These are phyloP conservation scores for Tiphia femorata DNA, from an alignment of 2,888 invertebrate species.

Conservation along the genomic window DNA sequence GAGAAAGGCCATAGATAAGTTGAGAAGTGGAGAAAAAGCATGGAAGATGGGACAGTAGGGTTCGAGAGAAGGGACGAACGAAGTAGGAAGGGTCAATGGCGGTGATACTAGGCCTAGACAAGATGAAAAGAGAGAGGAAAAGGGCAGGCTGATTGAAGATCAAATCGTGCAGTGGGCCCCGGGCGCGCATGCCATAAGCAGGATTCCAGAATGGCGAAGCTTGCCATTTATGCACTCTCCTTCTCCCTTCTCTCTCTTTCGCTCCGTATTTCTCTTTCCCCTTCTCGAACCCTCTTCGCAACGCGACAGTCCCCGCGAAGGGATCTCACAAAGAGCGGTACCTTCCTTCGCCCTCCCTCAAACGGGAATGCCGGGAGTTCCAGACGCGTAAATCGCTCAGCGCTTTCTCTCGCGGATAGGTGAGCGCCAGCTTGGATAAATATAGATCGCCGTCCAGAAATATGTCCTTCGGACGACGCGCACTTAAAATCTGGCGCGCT, in stretches of 20 bases:
- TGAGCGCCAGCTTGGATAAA: constrained; percentile 41
- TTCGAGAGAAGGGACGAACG: too few species aligned
- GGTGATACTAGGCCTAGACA: too few species aligned
- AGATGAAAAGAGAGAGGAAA: too few species aligned
- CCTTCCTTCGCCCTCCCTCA: too few species aligned
- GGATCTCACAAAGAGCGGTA: too few species aligned
- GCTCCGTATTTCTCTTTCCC: too few species aligned
- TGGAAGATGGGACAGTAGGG: too few species aligned
- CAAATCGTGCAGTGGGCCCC: constrained; percentile 20
- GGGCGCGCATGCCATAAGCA: constrained; percentile 25
- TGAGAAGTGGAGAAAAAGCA: too few species aligned
- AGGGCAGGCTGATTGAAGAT: constrained; percentile 13
- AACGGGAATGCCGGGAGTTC: constrained; percentile 54
- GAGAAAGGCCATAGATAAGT: too few species aligned
- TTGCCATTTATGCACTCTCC: constrained; percentile 1
- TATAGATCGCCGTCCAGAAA: constrained; percentile 52
- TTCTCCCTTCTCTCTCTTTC: too few species aligned
- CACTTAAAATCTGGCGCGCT: constrained; percentile 48
- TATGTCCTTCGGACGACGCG: constrained; percentile 49
- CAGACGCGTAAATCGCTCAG: constrained; percentile 63
- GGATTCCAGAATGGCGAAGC: constrained; percentile 28
- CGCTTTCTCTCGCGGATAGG: constrained; percentile 44
- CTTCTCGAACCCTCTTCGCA: too few species aligned
- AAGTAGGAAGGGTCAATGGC: too few species aligned
- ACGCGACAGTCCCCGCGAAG: constrained; percentile 44